These are phyloP conservation scores for Microctenopoma stevenorrisi DNA, from an alignment of 2,797 vertebrate species.

Conservation along the genomic window DNA sequence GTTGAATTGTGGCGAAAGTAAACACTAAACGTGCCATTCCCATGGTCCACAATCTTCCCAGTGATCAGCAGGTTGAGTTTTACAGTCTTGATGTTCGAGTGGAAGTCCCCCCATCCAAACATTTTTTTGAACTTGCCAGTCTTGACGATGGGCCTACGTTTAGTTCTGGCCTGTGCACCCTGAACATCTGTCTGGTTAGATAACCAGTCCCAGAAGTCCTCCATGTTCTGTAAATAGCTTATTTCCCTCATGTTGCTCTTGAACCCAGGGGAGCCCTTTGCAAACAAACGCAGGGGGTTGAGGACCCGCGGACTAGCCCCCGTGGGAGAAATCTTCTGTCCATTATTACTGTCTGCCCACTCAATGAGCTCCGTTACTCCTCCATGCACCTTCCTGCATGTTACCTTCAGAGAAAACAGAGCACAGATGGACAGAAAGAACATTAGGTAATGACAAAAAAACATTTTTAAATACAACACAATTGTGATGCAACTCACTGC, in stretches of 20 bases:
- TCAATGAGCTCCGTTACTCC: constrained; percentile 87
- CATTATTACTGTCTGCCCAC: constrained; percentile 88
- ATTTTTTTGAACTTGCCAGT: constrained; percentile 99
- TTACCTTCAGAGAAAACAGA: constrained; percentile 84
- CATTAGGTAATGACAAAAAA: constrained; percentile 3
- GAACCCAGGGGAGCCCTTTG: constrained; percentile 89
- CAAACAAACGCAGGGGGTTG: constrained; percentile 94
- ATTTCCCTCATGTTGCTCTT: constrained; percentile 87
- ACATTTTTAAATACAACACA: background rate
- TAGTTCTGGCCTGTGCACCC: constrained; percentile 93
- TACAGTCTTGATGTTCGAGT: constrained; percentile 99
- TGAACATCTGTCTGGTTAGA: constrained; percentile 95
- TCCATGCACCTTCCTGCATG: constrained; percentile 84
- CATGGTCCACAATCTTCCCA: constrained; percentile 98
- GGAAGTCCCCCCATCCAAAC: constrained; percentile 99
- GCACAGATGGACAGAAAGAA: constrained; percentile 43
- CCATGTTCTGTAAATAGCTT: constrained; percentile 90
- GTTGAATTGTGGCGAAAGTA: constrained; percentile 99
- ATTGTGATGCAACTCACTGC: background rate
- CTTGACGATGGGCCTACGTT: constrained; percentile 98
- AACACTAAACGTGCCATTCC: constrained; percentile 98
- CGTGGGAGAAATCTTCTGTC: constrained; percentile 87
- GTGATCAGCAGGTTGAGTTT: constrained; percentile 99
- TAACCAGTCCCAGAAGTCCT: constrained; percentile 99
- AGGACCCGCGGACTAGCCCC: constrained; percentile 88